phyloP scores from a whole-genome alignment of 2,113 vertebrate genomes.

The Clarias gariepinus region DNA sequence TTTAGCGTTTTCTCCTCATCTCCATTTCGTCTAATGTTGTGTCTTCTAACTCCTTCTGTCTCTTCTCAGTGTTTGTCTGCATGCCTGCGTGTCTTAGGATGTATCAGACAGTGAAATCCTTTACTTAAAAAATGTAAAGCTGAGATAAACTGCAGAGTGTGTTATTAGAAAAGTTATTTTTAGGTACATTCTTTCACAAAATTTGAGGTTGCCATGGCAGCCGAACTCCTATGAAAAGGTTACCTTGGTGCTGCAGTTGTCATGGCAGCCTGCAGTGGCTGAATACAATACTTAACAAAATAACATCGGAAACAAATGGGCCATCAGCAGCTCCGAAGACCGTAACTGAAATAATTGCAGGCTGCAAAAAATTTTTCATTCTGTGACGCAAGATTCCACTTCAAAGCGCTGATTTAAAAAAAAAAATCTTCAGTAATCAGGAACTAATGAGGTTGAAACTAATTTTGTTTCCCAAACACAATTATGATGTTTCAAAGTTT shows the following conservation, averaged over 20 bases:
- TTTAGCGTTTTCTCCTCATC: not conserved
- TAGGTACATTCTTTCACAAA: constrained; percentile 34
- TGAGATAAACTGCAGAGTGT: constrained; percentile 1
- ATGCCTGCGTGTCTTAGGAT: constrained; percentile 33
- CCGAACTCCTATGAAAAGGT: constrained; percentile 37
- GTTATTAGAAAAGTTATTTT: constrained; percentile 36
- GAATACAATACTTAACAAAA: constrained; percentile 21
- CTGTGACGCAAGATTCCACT: not conserved
- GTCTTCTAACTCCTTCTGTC: constrained; percentile 36
- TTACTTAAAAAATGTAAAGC: not conserved
- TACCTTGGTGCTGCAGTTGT: constrained; percentile 44
- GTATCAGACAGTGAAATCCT: not conserved
- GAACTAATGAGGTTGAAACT: not conserved
- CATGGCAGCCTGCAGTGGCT: constrained; percentile 44
- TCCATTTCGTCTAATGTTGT: constrained; percentile 33
- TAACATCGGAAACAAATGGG: not conserved
- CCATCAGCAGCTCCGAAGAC: not conserved
- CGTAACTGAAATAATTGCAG: not conserved
- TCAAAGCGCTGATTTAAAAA: too few species aligned
- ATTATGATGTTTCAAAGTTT: not conserved
- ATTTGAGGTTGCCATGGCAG: constrained; percentile 54
- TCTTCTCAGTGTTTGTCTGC: constrained; percentile 41
- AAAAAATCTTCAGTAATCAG: not conserved
- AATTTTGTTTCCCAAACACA: not conserved
- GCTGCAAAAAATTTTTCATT: not conserved